These are phyloP conservation scores for Rhea americana DNA, from an alignment of 2,113 vertebrate genomes.

Conservation along the genomic window DNA sequence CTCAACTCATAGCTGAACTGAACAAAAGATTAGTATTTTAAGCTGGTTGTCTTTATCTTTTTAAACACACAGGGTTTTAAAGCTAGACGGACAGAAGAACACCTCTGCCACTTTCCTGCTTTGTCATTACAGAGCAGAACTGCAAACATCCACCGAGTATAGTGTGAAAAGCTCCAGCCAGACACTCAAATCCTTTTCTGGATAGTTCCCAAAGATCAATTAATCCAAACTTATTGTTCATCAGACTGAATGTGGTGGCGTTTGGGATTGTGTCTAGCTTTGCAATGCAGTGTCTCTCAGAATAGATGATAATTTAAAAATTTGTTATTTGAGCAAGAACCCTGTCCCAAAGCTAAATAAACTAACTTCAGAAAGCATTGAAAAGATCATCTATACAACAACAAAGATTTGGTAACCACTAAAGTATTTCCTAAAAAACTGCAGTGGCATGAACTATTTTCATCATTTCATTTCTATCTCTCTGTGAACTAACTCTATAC, in stretches of 20 bases:
- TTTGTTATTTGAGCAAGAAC: not conserved
- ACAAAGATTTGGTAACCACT: not conserved
- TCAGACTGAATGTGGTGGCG: not conserved
- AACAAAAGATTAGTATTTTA: constrained; percentile 36
- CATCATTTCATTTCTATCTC: not conserved
- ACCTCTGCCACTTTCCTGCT: not conserved
- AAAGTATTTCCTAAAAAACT: not conserved
- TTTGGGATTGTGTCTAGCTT: not conserved
- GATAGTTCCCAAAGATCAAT: constrained; percentile 49
- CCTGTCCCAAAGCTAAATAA: not conserved
- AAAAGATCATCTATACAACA: not conserved
- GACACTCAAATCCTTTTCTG: constrained; percentile 56
- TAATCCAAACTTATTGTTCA: constrained; percentile 46
- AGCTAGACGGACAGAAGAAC: not conserved
- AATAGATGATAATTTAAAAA: not conserved
- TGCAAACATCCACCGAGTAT: not conserved
- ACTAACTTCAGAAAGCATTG: not conserved
- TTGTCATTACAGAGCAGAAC: constrained; percentile 29
- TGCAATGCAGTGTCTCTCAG: not conserved
- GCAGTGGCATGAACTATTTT: not conserved
- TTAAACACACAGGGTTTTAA: not conserved
- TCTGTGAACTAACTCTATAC: not conserved
- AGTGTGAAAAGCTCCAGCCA: not conserved
- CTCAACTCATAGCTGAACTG: not conserved
- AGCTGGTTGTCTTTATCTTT: constrained; percentile 27